A percentile compares a stretch with the other conserved stretches of the same genome.
phyloP scores from a whole-genome alignment of 2,113 vertebrate species.

The Sialia sialis region DNA sequence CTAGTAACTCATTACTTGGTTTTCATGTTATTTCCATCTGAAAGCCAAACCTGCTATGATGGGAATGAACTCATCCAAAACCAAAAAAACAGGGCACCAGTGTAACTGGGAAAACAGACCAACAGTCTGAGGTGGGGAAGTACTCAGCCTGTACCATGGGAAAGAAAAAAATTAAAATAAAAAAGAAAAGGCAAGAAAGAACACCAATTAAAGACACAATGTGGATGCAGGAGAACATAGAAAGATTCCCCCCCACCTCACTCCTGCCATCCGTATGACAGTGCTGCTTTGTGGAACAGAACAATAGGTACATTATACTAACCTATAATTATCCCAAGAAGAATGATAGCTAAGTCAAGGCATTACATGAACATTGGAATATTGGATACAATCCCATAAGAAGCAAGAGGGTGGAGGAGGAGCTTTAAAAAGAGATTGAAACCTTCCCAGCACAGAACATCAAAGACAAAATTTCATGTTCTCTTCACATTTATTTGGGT shows the following conservation, averaged over 20 bases:
- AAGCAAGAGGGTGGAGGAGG: constrained; percentile 35
- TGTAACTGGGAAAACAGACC: not conserved
- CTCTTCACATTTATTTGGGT: constrained; percentile 15
- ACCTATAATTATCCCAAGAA: constrained; percentile 73
- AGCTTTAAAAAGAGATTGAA: constrained; percentile 63
- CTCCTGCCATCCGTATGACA: constrained; percentile 54
- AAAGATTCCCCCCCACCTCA: constrained; percentile 53
- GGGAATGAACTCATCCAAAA: not conserved
- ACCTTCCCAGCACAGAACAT: constrained; percentile 46
- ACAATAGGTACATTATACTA: constrained; percentile 78
- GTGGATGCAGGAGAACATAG: constrained; percentile 52
- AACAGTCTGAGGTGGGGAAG: not conserved
- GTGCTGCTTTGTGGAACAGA: constrained; percentile 72
- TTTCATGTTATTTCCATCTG: not conserved
- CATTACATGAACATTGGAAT: constrained; percentile 63
- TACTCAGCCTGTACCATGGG: not conserved
- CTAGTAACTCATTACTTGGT: not conserved
- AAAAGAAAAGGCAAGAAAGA: constrained; percentile 10
- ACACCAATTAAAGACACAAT: constrained; percentile 31
- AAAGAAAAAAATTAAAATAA: not conserved
- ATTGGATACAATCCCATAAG: constrained; percentile 66
- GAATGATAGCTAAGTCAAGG: constrained; percentile 71
- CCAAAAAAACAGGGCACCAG: not conserved
- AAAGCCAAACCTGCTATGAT: constrained; percentile 8
- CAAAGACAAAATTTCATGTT: constrained; percentile 38